Evolutionary conservation across 1,140 invertebrate genomes (phyloP).

Genomic region (Bombus waltoni): DNA sequence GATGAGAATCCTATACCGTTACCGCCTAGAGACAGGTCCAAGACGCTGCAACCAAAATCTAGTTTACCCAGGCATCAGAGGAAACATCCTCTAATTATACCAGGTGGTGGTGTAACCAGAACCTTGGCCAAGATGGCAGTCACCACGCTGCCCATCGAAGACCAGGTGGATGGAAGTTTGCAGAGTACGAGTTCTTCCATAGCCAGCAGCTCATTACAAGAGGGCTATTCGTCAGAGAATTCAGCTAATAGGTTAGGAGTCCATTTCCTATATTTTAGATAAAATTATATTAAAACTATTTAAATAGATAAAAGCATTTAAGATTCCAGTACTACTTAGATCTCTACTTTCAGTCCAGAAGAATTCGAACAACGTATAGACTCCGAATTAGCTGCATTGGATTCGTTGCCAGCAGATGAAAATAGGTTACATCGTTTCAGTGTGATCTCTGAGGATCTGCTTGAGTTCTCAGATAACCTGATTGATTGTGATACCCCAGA

Average conservation of each 20-base stretch:
- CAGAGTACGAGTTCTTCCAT: conserved; percentile 53
- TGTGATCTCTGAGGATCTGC: conserved; percentile 73
- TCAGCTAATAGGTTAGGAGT: conserved; percentile 71
- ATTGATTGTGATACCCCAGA: conserved; percentile 67
- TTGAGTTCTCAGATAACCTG: conserved; percentile 77
- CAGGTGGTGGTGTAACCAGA: conserved; percentile 85
- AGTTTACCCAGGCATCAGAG: conserved; percentile 90
- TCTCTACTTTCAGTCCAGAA: conserved; percentile 78
- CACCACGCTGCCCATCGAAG: conserved; percentile 73
- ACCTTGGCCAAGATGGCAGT: conserved; percentile 85
- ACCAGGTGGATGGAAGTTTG: conserved; percentile 75
- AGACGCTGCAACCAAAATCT: conserved; percentile 85
- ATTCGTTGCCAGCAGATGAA: conserved; percentile 81
- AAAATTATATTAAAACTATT: not conserved
- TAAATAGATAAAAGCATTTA: not conserved
- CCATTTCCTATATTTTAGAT: not conserved
- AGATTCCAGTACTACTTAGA: not conserved
- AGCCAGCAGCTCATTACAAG: conserved; percentile 34
- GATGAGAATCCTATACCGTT: conserved; percentile 90
- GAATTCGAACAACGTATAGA: conserved; percentile 85
- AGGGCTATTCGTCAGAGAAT: conserved; percentile 56
- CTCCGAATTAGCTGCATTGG: conserved; percentile 86
- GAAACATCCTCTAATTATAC: conserved; percentile 94
- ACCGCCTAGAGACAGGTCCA: conserved; percentile 91
- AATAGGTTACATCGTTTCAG: conserved; percentile 72